Evolutionary conservation across 2,113 vertebrate genomes (phyloP), one percentile per base, ranked within the genome.

Genomic region (Suncus etruscus): DNA sequence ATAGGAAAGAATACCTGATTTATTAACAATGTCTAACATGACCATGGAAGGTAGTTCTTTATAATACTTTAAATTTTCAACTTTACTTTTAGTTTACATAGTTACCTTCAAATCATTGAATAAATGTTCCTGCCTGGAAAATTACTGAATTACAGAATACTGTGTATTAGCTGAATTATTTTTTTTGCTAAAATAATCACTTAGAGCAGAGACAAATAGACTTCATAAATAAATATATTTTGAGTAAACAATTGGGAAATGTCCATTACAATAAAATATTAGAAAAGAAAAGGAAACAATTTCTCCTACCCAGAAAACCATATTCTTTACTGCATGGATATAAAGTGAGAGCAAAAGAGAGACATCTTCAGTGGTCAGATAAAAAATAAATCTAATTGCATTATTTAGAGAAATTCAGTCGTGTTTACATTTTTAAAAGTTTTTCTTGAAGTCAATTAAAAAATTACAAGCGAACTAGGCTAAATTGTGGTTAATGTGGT

Each of bases 361-460:
- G 39, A 39, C 39, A 39, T 39, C 39, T 39, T 39, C 39, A 39
- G 31, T 84, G 75, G 90, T 84, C 74, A 94, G 81, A 90, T 51
- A 4, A 91, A 95, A 94, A 94, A 89, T 61, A 12, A 54, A 3
- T 47, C 10, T n/a, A 87, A 95, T 82, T 93, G 51, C 16, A 94
- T 51, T 90, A 94, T 93, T 92, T 91, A 85, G 47, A 91, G 72
- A 94, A 76, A 86, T 85, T 94, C 65, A 92, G 58, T 95, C 93
- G 58, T 74, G 66, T 94, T 15, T 95, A 94, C 51, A 90, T 65
- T 95, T 86, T 87, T 50, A 92, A 94, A 92, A 84, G 11, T 86
- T 90, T 61, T 16, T 29, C 39, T 50, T 85, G 18, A 92, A 89
- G 81, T 89, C 93, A 96, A 93, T 94, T 95, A 92, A 96, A 96